These are phyloP conservation scores for Mythimna lalbum DNA, from an alignment of 2,888 invertebrate genomes.

Conservation along the genomic window DNA sequence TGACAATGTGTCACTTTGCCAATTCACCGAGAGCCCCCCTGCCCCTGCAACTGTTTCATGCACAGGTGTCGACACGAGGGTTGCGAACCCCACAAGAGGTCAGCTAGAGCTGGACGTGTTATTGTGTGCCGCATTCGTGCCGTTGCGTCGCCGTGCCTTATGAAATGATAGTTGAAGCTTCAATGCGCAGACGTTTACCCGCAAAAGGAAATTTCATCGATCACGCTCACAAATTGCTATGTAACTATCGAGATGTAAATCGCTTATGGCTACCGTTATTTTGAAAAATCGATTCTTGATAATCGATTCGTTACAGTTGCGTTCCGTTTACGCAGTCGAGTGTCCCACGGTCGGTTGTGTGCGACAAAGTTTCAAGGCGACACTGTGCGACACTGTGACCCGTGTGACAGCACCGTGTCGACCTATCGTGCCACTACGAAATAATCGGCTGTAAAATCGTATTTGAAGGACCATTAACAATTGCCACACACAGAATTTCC, in stretches of 20 bases:
- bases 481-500: constrained; percentile 77
- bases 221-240: constrained; percentile 88
- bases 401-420: constrained; percentile 75
- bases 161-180: constrained; percentile 89
- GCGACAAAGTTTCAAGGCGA: constrained; percentile 65
- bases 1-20: constrained; percentile 88
- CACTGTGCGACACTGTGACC: constrained; percentile 63
- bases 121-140: constrained; percentile 79
- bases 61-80: constrained; percentile 39
- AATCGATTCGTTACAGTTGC: constrained; percentile 88
- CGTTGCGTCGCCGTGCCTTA: constrained; percentile 85
- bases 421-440: constrained; percentile 74
- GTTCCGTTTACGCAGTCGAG: constrained; percentile 83
- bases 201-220: constrained; percentile 88
- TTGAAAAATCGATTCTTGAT: constrained; percentile 87
- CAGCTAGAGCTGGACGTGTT: constrained; percentile 75
- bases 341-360: constrained; percentile 85
- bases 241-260: constrained; percentile 89
- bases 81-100: constrained; percentile 67
- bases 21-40: constrained; percentile 70
- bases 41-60: constrained; percentile 54
- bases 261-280: constrained; percentile 88
- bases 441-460: constrained; percentile 83
- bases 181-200: constrained; percentile 87
- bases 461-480: constrained; percentile 78